Evolutionary conservation across 2,888 invertebrate genomes (phyloP), one percentile per base, ranked within the genome.

Genomic region (Eilema sororculum): DNA sequence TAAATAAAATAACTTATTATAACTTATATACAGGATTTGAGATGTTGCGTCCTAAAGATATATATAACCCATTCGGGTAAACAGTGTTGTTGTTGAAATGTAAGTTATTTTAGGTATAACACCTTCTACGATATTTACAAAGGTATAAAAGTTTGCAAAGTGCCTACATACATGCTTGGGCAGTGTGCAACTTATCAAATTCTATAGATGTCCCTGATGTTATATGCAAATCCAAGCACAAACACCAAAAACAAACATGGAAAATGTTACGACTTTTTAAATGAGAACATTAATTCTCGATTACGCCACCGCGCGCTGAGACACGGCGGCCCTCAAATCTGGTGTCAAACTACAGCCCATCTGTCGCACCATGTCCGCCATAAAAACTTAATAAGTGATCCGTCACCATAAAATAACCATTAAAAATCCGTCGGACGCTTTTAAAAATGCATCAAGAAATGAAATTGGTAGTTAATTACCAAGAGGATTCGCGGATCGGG

Each of bases 371-470:
- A 79, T 83, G 81, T 84, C 84, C 82, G 86, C 91, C 91, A 93
- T 94, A 94, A 94, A 95, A 95, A 94, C 94, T 93, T 95, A 95
- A 95, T 94, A 95, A 95, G 91, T 91, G 92, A 95, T 95, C 93
- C 90, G 95, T 95, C 95, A 95, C 95, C 95, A 95, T 95, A 95
- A 95, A 95, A 95, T 93, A 93, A 88, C 92, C 94, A 95, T 95
- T 95, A 94, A 93, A 95, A 95, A 94, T 91, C 72, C 72, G 68
- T 68, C 70, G 72, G 67, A 71, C 68, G 66, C 68, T 68, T 69
- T 67, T 68, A 68, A 72, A 66, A 63, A 67, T 68, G 37, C 66
- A 95, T 90, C 91, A 90, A 88, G 83, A 84, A 91, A 93, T 91
- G 93, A 95, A 95, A 95, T 90, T 91, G 94, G 94, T 95, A 95